Percentiles rank a stretch among this genome's conserved stretches.
Conservation (phyloP, 2,113 vertebrate genomes). For the Gymnarchus niloticus region DNA sequence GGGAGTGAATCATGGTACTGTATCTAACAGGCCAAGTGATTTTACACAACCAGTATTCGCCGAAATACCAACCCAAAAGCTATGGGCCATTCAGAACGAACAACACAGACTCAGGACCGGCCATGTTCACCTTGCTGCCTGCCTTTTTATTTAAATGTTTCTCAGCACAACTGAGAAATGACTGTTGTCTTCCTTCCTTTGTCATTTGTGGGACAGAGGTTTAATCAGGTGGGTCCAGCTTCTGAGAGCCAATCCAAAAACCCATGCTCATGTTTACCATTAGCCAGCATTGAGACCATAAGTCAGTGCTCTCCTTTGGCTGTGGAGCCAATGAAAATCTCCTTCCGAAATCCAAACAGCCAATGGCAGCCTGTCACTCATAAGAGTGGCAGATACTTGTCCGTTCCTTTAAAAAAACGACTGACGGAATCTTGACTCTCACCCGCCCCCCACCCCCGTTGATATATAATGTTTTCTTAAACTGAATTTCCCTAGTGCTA, state of each 20-base stretch:
- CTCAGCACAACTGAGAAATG: background rate
- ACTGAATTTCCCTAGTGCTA: conserved; percentile 7
- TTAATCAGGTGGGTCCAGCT: background rate
- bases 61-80: background rate
- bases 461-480: background rate
- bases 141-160: background rate
- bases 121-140: background rate
- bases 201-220: background rate
- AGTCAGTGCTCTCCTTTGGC: no score
- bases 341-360: background rate
- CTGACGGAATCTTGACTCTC: background rate
- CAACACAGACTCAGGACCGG: background rate
- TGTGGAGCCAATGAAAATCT: background rate
- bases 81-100: background rate
- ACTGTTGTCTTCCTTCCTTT: background rate
- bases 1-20: background rate
- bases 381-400: background rate
- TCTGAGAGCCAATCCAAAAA: background rate
- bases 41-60: no score
- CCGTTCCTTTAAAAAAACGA: background rate
- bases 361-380: background rate
- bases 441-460: background rate
- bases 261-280: no score
- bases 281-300: no score
- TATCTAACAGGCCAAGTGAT: background rate